A percentile compares a stretch with the other conserved stretches of the same genome.
These are phyloP conservation scores for Microcebus tavaratra DNA, from an alignment of 2,113 vertebrate genomes.

Conservation along the genomic window DNA sequence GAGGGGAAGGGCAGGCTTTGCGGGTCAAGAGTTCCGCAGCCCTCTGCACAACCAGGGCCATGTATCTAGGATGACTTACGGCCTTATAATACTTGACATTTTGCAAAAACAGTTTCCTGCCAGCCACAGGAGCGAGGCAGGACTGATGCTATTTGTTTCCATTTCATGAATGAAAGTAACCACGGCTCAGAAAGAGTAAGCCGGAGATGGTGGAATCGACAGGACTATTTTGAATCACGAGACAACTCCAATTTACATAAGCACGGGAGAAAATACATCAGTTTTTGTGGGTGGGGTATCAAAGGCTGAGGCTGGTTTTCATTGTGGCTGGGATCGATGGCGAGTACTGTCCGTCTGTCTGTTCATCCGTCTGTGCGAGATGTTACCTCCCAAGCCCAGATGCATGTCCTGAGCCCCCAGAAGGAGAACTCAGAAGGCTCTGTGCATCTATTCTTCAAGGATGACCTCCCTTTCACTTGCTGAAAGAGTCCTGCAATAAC, in stretches of 20 bases:
- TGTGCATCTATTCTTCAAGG: background rate
- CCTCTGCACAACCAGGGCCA: background rate
- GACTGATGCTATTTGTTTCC: constrained; percentile 43
- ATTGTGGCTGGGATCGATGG: background rate
- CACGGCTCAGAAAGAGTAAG: background rate
- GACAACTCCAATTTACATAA: background rate
- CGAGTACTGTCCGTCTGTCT: background rate
- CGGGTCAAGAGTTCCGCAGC: background rate
- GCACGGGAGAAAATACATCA: background rate
- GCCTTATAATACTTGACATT: constrained; percentile 1
- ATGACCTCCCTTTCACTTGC: background rate
- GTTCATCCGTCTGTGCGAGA: background rate
- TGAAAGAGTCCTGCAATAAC: background rate
- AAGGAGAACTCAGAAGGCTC: background rate
- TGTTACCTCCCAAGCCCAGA: background rate
- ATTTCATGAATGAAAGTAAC: constrained; percentile 55
- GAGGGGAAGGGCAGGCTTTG: background rate
- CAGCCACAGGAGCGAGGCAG: background rate
- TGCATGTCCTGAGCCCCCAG: background rate
- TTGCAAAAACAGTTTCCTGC: constrained; percentile 47
- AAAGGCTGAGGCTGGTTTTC: background rate
- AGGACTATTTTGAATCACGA: background rate
- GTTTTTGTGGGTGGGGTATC: background rate
- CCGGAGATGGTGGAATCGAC: background rate
- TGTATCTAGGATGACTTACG: background rate